Base-by-base conservation (phyloP, 2,888 invertebrate genomes). In the Prosopocoilus inquinatus region DNA sequence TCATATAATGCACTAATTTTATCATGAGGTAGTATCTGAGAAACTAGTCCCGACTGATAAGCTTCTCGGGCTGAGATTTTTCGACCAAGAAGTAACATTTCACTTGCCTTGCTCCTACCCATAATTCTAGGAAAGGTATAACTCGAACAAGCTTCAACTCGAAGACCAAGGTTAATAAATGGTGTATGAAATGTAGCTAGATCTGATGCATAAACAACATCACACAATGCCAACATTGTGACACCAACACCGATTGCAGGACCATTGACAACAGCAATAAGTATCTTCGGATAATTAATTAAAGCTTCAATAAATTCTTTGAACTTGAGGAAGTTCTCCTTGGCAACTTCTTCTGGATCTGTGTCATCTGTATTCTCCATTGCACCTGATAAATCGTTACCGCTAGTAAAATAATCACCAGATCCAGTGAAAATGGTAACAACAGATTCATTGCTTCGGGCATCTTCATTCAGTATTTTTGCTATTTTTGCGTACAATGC, bases 161-260 rank as follows among this genome's bases (percentile, higher is more conserved):
- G 85, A 63, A 96, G 81, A 2, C 95, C 96, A 53, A 96, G 75
- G 62, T 82, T 82, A 13, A 89, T 84, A 75, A 98, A 98, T 5
- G 97, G 97, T 9, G 94, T 91, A 54, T 85, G 81, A 76, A 97
- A 95, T 58, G 89, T 90, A 1, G 96, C 91, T 75, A 80, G 86
- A 65, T 95, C 90, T 8, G 88, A 84, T 50, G 94, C 91, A 80
- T 92, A 94, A 7, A 95, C 89, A 54, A 91, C 80, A 80, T 98
- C 97, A 79, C 89, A 94, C 1, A 97, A 79, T 0, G 88, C 89
- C 48, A 94, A 79, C 5, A 89, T 86, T 0, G 97, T 97, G 2
- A 88, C 89, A 43, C 89, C 88, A 64, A 98, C 88, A 32, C 98
- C 98, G 65, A 98, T 86, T 9, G 95, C 94, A 39, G 96, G 96